Conservation (phyloP, 2,113 vertebrate species). For the Melanotaenia duboulayi region DNA sequence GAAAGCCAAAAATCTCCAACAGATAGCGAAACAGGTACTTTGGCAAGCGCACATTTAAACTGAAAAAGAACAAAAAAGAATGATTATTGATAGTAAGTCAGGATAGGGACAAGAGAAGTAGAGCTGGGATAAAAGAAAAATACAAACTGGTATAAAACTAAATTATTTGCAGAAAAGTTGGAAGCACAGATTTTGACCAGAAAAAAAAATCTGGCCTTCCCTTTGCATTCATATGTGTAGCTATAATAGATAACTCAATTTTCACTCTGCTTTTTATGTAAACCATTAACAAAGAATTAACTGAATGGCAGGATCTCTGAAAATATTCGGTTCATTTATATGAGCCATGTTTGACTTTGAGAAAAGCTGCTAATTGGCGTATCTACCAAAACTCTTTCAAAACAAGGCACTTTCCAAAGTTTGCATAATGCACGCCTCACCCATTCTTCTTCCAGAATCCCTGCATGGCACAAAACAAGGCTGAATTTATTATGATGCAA, state of each 20-base stretch:
- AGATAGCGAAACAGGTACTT: not conserved
- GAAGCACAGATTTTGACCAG: slow-evolving; percentile 4
- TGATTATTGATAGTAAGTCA: not conserved
- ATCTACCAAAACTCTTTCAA: not conserved
- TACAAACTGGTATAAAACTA: not conserved
- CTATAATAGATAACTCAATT: slow-evolving; percentile 5
- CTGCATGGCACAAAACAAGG: not conserved
- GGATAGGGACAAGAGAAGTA: not conserved
- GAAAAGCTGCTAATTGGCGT: not conserved
- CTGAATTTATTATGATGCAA: too few species aligned
- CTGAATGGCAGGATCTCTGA: not conserved
- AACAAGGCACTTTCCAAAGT: not conserved
- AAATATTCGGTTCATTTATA: slow-evolving; percentile 5
- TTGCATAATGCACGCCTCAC: not conserved
- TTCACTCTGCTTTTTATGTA: not conserved
- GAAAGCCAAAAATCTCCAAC: not conserved
- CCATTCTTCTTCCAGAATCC: not conserved
- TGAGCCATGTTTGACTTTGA: not conserved
- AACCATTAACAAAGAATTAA: slow-evolving; percentile 3
- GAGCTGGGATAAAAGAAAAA: not conserved
- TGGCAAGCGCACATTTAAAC: slow-evolving; percentile 5
- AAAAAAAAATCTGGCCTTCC: not conserved
- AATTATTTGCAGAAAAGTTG: not conserved
- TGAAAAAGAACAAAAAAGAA: not conserved
- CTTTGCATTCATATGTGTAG: slow-evolving; percentile 13